Conservation (phyloP, 2,888 invertebrate species). For the Octonoba sinensis region DNA sequence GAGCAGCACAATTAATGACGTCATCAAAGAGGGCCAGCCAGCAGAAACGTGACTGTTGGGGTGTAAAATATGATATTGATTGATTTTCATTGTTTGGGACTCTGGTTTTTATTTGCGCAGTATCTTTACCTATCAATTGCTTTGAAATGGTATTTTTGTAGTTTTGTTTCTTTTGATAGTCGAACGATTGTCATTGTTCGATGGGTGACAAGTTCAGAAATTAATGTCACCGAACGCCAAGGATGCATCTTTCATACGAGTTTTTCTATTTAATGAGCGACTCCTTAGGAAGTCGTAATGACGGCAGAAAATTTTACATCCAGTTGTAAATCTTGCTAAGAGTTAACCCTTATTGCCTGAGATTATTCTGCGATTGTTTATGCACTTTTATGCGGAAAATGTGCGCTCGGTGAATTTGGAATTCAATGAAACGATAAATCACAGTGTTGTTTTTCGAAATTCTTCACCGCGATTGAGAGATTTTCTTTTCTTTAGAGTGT, state of each 20-base stretch:
- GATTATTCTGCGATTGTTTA: slow-evolving; percentile 5
- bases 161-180: slow-evolving; percentile 2
- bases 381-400: slow-evolving; percentile 2
- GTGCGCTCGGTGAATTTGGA: neutral
- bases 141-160: neutral
- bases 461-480: too few relatives aligned
- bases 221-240: slow-evolving; percentile 24
- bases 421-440: slow-evolving; percentile 6
- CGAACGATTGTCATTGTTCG: slow-evolving; percentile 28
- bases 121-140: slow-evolving; percentile 4
- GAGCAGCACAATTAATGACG: slow-evolving; percentile 49
- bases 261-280: slow-evolving; percentile 6
- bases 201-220: slow-evolving; percentile 19
- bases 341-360: neutral
- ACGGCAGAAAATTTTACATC: neutral
- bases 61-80: slow-evolving; percentile 54
- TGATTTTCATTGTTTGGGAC: slow-evolving; percentile 41
- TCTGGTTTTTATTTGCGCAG: slow-evolving; percentile 25
- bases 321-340: slow-evolving; percentile 4
- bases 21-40: slow-evolving; percentile 15
- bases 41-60: slow-evolving; percentile 31
- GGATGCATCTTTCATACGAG: neutral
- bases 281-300: slow-evolving; percentile 4
- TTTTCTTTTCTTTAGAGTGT: too few relatives aligned
- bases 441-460: neutral